Base-by-base conservation (phyloP, 2,888 invertebrate genomes). In the Adela reaumurella region DNA sequence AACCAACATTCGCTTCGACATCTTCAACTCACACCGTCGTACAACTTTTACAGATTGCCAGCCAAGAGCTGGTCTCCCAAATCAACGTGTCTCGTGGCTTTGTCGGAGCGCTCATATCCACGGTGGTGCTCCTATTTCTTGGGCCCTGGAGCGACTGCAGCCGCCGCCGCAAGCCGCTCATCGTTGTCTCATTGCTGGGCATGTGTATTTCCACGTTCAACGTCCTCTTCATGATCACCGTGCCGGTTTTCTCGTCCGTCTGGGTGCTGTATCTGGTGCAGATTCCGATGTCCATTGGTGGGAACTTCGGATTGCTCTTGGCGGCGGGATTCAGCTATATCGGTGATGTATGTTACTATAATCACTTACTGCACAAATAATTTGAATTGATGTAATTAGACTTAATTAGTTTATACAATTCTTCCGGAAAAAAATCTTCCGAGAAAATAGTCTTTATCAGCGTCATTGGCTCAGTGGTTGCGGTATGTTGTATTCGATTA, bases 301-400 rank as follows among this genome's bases (percentile, higher is more conserved):
- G 87, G 0, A 82, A 88, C 46, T 83, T 87, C 47, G 87, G 88
- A 57, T 79, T 88, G 46, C 81, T 89, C 70, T 81, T 89, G 52
- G 88, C 89, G 71, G 88, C 88, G 0, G 83, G 89, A 45, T 88
- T 91, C 70, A 88, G 88, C 63, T 88, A 91, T 63, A 84, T 92
- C 48, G 88, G 87, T 17, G 90, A 91, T 62, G 86, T 90, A 54
- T 87, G 90, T 2, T 74, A 10, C 10, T 24, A 5, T n/a, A n/a
- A n/a, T n/a, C n/a, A n/a, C n/a, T n/a, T n/a, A n/a, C n/a, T n/a
- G n/a, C n/a, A n/a, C n/a, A n/a, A n/a, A n/a, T n/a, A n/a, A n/a
- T n/a, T n/a, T n/a, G n/a, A n/a, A n/a, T n/a, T n/a, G n/a, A n/a
- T n/a, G n/a, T n/a, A n/a, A n/a, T n/a, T n/a, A n/a, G n/a, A n/a